Conservation (phyloP, 1,140 invertebrate genomes). For the Drosophila lini region DNA sequence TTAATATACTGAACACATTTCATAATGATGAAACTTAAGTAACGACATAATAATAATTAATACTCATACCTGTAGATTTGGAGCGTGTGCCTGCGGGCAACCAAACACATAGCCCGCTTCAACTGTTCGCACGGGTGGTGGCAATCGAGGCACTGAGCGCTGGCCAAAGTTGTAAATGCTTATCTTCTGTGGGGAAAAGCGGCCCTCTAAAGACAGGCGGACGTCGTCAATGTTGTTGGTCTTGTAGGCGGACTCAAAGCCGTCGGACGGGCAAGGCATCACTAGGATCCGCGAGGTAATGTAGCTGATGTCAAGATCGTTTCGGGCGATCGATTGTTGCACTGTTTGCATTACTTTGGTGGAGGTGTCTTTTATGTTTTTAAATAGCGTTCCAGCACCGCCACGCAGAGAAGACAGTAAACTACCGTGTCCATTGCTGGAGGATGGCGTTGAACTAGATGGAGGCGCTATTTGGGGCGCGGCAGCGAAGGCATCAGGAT, state of each 20-base stretch:
- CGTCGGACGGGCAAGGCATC: conserved; percentile 97
- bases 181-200: conserved; percentile 91
- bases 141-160: conserved; percentile 87
- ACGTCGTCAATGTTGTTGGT: conserved; percentile 98
- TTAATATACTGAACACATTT: too few species aligned
- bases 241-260: conserved; percentile 95
- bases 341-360: conserved; percentile 98
- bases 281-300: conserved; percentile 94
- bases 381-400: conserved; percentile 93
- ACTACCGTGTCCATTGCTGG: conserved; percentile 85
- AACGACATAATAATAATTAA: too few species aligned
- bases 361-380: conserved; percentile 98
- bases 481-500: conserved; percentile 41
- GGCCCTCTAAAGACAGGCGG: conserved; percentile 88
- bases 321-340: conserved; percentile 94
- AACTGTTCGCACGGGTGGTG: conserved; percentile 86
- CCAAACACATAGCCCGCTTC: conserved; percentile 88
- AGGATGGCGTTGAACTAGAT: conserved; percentile 24
- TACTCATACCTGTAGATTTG: conserved; percentile 85
- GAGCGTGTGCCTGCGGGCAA: conserved; percentile 88
- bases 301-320: conserved; percentile 95
- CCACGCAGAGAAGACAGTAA: conserved; percentile 93
- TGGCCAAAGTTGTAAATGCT: conserved; percentile 90
- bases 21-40: too few species aligned
- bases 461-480: conserved; percentile 31